These are phyloP conservation scores for Dromococcyx pavoninus DNA, from an alignment of 2,797 vertebrate species.

Conservation along the genomic window DNA sequence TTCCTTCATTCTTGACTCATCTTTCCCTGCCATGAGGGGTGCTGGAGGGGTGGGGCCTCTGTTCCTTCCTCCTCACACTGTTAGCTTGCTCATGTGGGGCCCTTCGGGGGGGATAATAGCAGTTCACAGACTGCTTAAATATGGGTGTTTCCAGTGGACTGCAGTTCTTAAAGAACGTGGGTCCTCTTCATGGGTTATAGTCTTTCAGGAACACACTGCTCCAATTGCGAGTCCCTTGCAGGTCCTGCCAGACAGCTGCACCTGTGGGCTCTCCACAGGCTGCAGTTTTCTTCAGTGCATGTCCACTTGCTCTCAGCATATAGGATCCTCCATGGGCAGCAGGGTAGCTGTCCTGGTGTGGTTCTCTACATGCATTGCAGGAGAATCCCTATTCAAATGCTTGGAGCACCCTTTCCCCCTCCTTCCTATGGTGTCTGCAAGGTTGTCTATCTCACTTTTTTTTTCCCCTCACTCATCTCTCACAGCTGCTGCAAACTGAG, in stretches of 20 bases:
- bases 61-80: fast-evolving
- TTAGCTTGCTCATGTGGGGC: background rate
- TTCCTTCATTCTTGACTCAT: background rate
- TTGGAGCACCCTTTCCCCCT: background rate
- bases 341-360: too few species aligned
- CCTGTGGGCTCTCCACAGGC: background rate
- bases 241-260: background rate
- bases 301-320: fast-evolving
- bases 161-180: background rate
- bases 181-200: background rate
- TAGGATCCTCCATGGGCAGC: background rate
- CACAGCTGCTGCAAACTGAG: fast-evolving
- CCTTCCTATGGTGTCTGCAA: background rate
- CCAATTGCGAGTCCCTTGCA: background rate
- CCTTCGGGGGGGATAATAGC: background rate
- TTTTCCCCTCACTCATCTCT: fast-evolving
- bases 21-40: background rate
- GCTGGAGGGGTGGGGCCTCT: background rate
- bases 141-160: background rate
- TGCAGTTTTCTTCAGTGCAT: background rate
- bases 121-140: background rate
- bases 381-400: too few species aligned
- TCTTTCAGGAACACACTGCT: background rate
- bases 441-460: background rate
- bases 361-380: too few species aligned